Evolutionary conservation across 2,113 vertebrate species (phyloP), one percentile per base, ranked within the genome.

Genomic region (Channa maculata): DNA sequence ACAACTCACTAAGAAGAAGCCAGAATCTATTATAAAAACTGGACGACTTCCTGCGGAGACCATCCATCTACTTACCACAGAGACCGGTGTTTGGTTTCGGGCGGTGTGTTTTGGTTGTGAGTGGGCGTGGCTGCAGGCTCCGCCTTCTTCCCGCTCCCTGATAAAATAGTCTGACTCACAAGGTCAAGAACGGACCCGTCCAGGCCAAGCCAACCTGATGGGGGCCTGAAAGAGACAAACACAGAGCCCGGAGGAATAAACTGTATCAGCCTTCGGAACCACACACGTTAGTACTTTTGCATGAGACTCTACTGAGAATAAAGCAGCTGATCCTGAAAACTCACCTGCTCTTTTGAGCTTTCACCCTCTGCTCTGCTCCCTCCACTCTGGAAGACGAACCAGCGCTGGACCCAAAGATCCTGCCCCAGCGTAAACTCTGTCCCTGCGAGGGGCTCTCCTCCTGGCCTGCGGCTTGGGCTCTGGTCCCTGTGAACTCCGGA

Each of bases 141-240:
- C 2, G 82, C 12, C 76, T 96, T 97, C 52, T 91, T 92, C 70
- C 93, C 95, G 65, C 94, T 89, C n/a, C 91, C 95, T 5, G 88
- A 91, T 53, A 95, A 94, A 2, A 98, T 92, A 0, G 95, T 96
- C 90, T 96, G 96, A 10, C 95, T 96, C 68, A 99, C 90, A 2
- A 96, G 90, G 75, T 96, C 96, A 50, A 98, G 94, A 46, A 98
- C 84, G 0, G 97, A 96, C 37, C 92, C 91, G 75, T 99, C 97
- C 89, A 98, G 90, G 66, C 95, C 95, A 14, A 99, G 94, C 98
- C 97, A 99, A 15, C 96, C 96, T 0, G 97, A 99, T 0, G 98
- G 98, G 10, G 96, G 82, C 87, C 98, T 99, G 85, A 34, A 39
- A 52, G 59, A 60, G 37, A 7, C 12, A 50, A 64, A 64, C 5